phyloP scores from a whole-genome alignment of 53 echinoderm and acorn worm species.

The Holothuria leucospilota region DNA sequence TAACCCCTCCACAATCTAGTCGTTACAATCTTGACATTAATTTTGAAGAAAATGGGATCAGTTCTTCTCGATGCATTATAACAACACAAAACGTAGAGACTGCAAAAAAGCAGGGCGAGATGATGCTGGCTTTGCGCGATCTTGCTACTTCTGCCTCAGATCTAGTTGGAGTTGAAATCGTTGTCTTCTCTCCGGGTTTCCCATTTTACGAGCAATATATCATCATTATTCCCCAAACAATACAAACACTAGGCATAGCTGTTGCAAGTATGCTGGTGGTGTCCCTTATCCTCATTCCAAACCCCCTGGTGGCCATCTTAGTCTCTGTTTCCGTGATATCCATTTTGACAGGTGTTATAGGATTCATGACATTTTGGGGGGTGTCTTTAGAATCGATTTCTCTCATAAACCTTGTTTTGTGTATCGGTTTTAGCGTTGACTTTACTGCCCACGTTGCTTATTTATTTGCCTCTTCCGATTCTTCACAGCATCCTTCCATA shows the following conservation, averaged over 20 bases:
- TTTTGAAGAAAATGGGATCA: slow-evolving; percentile 57
- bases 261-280: slow-evolving; percentile 79
- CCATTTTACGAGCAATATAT: slow-evolving; percentile 79
- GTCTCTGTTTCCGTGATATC: slow-evolving; percentile 75
- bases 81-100: slow-evolving; percentile 47
- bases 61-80: slow-evolving; percentile 64
- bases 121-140: slow-evolving; percentile 64
- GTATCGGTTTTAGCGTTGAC: slow-evolving; percentile 93
- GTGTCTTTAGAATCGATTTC: slow-evolving; percentile 78
- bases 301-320: slow-evolving; percentile 76
- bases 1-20: slow-evolving; percentile 22
- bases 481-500: not conserved
- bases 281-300: slow-evolving; percentile 79
- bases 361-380: slow-evolving; percentile 80
- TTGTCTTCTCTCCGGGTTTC: slow-evolving; percentile 70
- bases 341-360: slow-evolving; percentile 79
- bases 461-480: slow-evolving; percentile 54
- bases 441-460: slow-evolving; percentile 91
- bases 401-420: slow-evolving; percentile 87
- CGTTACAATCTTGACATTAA: slow-evolving; percentile 64
- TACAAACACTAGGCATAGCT: slow-evolving; percentile 80
- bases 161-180: not conserved
- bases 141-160: slow-evolving; percentile 15
- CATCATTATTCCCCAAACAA: slow-evolving; percentile 72
- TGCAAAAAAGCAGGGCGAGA: slow-evolving; percentile 56